Evolutionary conservation across 2,888 invertebrate species (phyloP).

Genomic region (Pseudeuparius sepicola): DNA sequence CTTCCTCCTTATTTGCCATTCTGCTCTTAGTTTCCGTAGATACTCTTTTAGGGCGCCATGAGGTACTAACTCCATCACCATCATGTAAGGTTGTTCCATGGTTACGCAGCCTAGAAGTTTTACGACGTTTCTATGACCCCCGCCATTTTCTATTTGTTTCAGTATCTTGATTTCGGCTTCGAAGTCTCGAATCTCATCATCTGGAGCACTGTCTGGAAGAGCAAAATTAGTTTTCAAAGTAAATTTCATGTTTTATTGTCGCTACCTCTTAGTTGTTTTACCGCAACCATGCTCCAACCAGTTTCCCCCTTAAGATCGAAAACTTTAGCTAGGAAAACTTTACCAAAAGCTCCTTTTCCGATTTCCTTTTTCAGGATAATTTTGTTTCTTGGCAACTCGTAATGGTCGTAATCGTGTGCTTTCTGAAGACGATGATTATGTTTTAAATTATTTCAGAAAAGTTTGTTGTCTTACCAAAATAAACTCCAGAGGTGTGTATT

Average conservation of each 20-base stretch:
- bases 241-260: slow-evolving; percentile 5
- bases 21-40: slow-evolving; percentile 42
- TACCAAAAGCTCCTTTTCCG: slow-evolving; percentile 69
- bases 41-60: slow-evolving; percentile 64
- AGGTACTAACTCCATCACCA: slow-evolving; percentile 70
- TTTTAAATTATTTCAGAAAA: not conserved
- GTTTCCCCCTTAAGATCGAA: slow-evolving; percentile 42
- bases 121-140: slow-evolving; percentile 62
- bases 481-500: slow-evolving; percentile 24
- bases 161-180: slow-evolving; percentile 67
- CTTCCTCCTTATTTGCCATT: slow-evolving; percentile 28
- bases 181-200: slow-evolving; percentile 58
- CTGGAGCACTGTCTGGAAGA: slow-evolving; percentile 41
- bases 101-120: slow-evolving; percentile 67
- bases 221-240: not conserved
- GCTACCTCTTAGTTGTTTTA: slow-evolving; percentile 61
- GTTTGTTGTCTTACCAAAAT: slow-evolving; percentile 17
- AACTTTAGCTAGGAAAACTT: slow-evolving; percentile 57
- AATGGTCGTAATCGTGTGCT: slow-evolving; percentile 27
- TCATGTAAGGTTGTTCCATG: slow-evolving; percentile 54
- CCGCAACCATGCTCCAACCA: slow-evolving; percentile 52
- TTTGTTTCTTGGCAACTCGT: slow-evolving; percentile 32
- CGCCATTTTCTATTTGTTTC: slow-evolving; percentile 58
- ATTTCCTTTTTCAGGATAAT: slow-evolving; percentile 39
- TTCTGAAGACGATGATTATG: slow-evolving; percentile 18